Conservation (phyloP, 1,140 invertebrate species). For the Colletes gigas region DNA sequence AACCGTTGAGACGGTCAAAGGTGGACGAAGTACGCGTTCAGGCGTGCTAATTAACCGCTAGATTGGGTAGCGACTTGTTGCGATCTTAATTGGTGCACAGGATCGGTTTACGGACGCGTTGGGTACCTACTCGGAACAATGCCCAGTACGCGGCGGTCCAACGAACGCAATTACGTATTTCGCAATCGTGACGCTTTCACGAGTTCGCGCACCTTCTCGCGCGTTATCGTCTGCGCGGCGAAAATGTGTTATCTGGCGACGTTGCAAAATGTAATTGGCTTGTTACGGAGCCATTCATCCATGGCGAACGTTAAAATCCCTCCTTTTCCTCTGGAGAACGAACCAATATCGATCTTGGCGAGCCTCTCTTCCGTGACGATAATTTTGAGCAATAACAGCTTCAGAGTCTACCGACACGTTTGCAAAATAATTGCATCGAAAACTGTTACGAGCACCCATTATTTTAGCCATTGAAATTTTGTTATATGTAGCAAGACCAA, state of each 20-base stretch:
- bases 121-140: slow-evolving; percentile 42
- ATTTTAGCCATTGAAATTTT: too few relatives aligned
- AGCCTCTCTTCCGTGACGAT: slow-evolving; percentile 37
- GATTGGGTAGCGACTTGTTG: slow-evolving; percentile 35
- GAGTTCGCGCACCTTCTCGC: slow-evolving; percentile 39
- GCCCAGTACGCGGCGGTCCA: slow-evolving; percentile 32
- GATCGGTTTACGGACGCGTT: slow-evolving; percentile 17
- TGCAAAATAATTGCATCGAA: too few relatives aligned
- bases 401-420: too few relatives aligned
- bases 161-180: slow-evolving; percentile 58
- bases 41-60: slow-evolving; percentile 52
- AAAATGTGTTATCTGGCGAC: slow-evolving; percentile 62
- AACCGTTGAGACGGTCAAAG: slow-evolving; percentile 29
- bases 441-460: too few relatives aligned
- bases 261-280: slow-evolving; percentile 56
- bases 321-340: slow-evolving; percentile 22
- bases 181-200: slow-evolving; percentile 63
- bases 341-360: slow-evolving; percentile 39
- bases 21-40: slow-evolving; percentile 6
- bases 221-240: slow-evolving; percentile 60
- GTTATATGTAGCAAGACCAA: too few relatives aligned
- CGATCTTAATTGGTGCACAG: slow-evolving; percentile 55
- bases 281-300: slow-evolving; percentile 35
- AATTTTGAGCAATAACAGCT: slow-evolving; percentile 19
- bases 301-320: slow-evolving; percentile 36